Conservation (phyloP, 2,113 vertebrate genomes). For the Osmerus mordax region DNA sequence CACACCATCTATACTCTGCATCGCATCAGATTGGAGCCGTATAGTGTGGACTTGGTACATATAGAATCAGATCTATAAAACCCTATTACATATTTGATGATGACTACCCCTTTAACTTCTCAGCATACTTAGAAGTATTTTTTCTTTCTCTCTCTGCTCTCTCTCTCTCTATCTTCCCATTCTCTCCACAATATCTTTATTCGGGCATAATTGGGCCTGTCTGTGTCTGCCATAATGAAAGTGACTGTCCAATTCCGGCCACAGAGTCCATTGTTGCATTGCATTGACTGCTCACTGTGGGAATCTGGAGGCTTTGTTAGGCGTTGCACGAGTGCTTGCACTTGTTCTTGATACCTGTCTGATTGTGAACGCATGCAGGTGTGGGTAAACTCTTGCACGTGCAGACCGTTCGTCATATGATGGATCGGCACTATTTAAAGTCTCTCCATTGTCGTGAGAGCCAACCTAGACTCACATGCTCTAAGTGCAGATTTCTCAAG, state of each 20-base stretch:
- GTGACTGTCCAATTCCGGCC: slow-evolving; percentile 5
- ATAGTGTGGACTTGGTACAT: too few relatives aligned
- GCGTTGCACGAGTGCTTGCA: too few relatives aligned
- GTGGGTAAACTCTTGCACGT: neutral
- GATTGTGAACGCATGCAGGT: neutral
- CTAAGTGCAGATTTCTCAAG: neutral
- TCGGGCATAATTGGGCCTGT: slow-evolving; percentile 5
- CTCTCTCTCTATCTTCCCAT: slow-evolving; percentile 7
- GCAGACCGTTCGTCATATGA: neutral
- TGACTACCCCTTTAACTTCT: slow-evolving; percentile 43
- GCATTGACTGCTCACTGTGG: neutral
- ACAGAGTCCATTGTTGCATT: neutral
- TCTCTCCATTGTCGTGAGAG: neutral
- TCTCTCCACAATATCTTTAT: slow-evolving; percentile 27
- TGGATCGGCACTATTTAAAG: neutral
- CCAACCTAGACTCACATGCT: too few relatives aligned
- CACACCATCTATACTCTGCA: neutral
- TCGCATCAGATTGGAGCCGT: too few relatives aligned
- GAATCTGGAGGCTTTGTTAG: neutral
- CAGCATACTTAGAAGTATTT: slow-evolving; percentile 28
- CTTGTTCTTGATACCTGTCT: neutral
- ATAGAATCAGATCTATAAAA: too few relatives aligned
- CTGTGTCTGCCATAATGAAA: neutral
- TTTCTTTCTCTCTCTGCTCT: too few relatives aligned
- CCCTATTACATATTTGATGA: neutral